Base-by-base conservation (phyloP, 2,113 vertebrate species). In the Eleginops maclovinus region DNA sequence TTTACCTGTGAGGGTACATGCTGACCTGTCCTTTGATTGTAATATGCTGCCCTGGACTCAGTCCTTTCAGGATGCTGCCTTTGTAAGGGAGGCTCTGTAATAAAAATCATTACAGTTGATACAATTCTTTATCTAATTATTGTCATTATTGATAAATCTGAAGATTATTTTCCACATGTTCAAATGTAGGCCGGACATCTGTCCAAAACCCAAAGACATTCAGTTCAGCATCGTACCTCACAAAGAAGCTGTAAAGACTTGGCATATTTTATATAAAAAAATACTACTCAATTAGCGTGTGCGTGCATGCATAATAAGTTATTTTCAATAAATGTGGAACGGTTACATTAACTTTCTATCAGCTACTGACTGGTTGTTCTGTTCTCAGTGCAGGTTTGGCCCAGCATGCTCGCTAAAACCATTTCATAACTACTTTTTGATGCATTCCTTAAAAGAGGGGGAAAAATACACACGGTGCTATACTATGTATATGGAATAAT, bases 21-120 rank as follows among this genome's bases (percentile, higher is more conserved):
- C 93, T 94, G 88, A 99, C 92, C 92, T 97, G 96, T 65, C 96
- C 98, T 92, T 96, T 98, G 65, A 99, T 87, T 50, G 95, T 95
- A 49, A 99, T 87, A 40, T 96, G 96, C 83, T 93, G 93, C 63
- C 96, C 97, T 4, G 95, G 94, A 68, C 54, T 89, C 91, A 99
- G 85, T 4, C 96, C 89, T 85, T 93, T 86, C 50, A 96, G 93
- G 54, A 99, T 89, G 41, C 91, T 94, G 51, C 91, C 95, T 79
- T 91, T 68, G 0, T 97, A 99, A 15, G 98, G 97, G 82, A 99
- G 90, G 47, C 65, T 92, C 98, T 99, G 90, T 13, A 95, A 87
- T 16, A 5, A 82, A 19, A 69, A 7, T n/a, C 0, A n/a, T 1
- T 10, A 70, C 56, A 22, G 44, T 51, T 46, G 1, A 75, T 7